phyloP scores from a whole-genome alignment of 2,888 invertebrate genomes.

The Petrophora chlorosata region DNA sequence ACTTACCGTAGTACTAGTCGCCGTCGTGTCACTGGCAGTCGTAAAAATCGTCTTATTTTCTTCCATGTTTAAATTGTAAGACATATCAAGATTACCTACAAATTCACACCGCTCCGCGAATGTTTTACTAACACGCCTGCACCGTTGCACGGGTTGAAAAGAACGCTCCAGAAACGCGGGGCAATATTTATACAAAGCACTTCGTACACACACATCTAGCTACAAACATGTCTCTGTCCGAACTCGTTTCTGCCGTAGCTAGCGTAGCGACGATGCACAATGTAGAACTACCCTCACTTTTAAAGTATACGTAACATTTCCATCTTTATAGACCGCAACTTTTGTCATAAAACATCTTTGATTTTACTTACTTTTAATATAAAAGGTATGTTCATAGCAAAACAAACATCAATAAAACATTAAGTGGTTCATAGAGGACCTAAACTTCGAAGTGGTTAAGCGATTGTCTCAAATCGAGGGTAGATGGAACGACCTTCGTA shows the following conservation, averaged over 20 bases:
- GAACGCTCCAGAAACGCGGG: constrained; percentile 34
- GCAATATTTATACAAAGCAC: constrained; percentile 52
- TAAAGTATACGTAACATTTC: too few relatives aligned
- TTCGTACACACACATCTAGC: constrained; percentile 10
- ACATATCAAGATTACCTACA: constrained; percentile 33
- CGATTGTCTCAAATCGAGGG: too few relatives aligned
- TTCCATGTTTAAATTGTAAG: constrained; percentile 54
- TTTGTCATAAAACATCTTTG: too few relatives aligned
- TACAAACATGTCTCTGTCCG: neutral
- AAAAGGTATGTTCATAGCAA: too few relatives aligned
- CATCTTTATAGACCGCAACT: too few relatives aligned
- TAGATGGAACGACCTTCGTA: too few relatives aligned
- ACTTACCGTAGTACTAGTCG: constrained; percentile 59
- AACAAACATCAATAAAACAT: too few relatives aligned
- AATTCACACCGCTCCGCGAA: neutral
- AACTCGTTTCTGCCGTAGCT: constrained; percentile 22
- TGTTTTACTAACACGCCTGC: constrained; percentile 1
- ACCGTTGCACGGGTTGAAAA: constrained; percentile 30
- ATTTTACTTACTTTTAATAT: too few relatives aligned
- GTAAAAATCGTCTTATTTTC: constrained; percentile 61
- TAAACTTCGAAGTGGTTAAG: too few relatives aligned
- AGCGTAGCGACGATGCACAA: constrained; percentile 8
- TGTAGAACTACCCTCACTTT: constrained; percentile 40
- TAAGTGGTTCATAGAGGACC: too few relatives aligned
- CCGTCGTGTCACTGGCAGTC: constrained; percentile 52